Evolutionary conservation across 2,888 invertebrate genomes (phyloP).

Genomic region (Lymantria monacha): DNA sequence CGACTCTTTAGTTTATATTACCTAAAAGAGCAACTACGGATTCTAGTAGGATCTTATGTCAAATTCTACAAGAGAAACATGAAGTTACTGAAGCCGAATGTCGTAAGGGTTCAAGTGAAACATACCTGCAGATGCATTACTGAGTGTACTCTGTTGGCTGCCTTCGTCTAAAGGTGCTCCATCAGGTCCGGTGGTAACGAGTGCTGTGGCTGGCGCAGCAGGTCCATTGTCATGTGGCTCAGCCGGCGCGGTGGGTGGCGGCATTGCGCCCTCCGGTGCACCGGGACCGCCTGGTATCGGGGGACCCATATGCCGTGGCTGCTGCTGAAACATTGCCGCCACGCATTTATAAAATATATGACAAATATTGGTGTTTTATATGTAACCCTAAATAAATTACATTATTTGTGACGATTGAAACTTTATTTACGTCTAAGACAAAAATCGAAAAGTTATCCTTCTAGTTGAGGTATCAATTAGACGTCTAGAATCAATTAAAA

Average conservation of each 20-base stretch:
- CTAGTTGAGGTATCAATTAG: too few species aligned
- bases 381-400: too few species aligned
- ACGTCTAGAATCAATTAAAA: too few species aligned
- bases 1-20: too few species aligned
- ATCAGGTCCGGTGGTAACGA: slow-evolving; percentile 95
- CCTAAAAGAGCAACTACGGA: too few species aligned
- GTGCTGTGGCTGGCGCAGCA: slow-evolving; percentile 90
- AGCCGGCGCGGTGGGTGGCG: slow-evolving; percentile 82
- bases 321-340: slow-evolving; percentile 60
- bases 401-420: too few species aligned
- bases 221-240: slow-evolving; percentile 86
- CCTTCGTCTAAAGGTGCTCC: slow-evolving; percentile 94
- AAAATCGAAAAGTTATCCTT: too few species aligned
- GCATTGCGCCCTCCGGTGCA: slow-evolving; percentile 74
- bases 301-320: slow-evolving; percentile 81
- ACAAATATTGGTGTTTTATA: too few species aligned
- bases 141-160: slow-evolving; percentile 95
- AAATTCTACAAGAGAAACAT: too few species aligned
- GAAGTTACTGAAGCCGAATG: not conserved
- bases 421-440: too few species aligned
- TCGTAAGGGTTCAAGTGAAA: not conserved
- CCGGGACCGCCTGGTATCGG: slow-evolving; percentile 62
- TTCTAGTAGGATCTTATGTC: too few species aligned
- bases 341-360: slow-evolving; percentile 1
- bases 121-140: slow-evolving; percentile 94